phyloP scores from a whole-genome alignment of 2,888 invertebrate species.

The Dolomedes plantarius region DNA sequence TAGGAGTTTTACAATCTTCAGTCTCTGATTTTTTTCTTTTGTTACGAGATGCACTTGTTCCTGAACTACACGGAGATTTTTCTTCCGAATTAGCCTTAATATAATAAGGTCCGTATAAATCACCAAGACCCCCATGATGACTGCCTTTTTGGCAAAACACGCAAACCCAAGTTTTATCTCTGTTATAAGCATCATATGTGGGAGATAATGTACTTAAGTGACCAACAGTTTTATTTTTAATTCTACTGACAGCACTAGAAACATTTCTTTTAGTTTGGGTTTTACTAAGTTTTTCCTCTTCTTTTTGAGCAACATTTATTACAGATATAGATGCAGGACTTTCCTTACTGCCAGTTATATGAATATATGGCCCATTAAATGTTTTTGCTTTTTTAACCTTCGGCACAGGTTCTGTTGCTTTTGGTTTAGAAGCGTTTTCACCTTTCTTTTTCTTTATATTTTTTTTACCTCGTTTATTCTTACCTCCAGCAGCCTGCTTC shows the following conservation, averaged over 20 bases:
- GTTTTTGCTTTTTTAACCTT: constrained; percentile 56
- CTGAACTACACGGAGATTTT: constrained; percentile 21
- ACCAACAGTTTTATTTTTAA: constrained; percentile 61
- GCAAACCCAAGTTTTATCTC: constrained; percentile 91
- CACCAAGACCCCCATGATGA: constrained; percentile 84
- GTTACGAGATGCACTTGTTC: constrained; percentile 13
- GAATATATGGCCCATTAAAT: constrained; percentile 69
- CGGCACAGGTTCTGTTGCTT: constrained; percentile 25
- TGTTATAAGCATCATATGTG: constrained; percentile 86
- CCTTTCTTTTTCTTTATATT: constrained; percentile 50
- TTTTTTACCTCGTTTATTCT: constrained; percentile 41
- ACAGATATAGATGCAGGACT: constrained; percentile 69
- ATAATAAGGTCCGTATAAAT: constrained; percentile 93
- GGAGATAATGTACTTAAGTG: constrained; percentile 72
- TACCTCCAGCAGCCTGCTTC: not conserved
- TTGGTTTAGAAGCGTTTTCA: constrained; percentile 30
- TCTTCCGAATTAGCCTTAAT: constrained; percentile 71
- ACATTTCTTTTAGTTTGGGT: constrained; percentile 31
- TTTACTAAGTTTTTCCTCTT: constrained; percentile 70
- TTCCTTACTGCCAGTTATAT: constrained; percentile 62
- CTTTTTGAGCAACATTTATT: constrained; percentile 69
- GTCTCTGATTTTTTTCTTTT: constrained; percentile 59
- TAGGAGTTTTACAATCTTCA: constrained; percentile 47
- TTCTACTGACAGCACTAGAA: constrained; percentile 40
- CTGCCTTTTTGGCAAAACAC: constrained; percentile 91